Evolutionary conservation across 2,797 vertebrate genomes (phyloP), one percentile per base, ranked within the genome.

Genomic region (Sebastes flavidus): DNA sequence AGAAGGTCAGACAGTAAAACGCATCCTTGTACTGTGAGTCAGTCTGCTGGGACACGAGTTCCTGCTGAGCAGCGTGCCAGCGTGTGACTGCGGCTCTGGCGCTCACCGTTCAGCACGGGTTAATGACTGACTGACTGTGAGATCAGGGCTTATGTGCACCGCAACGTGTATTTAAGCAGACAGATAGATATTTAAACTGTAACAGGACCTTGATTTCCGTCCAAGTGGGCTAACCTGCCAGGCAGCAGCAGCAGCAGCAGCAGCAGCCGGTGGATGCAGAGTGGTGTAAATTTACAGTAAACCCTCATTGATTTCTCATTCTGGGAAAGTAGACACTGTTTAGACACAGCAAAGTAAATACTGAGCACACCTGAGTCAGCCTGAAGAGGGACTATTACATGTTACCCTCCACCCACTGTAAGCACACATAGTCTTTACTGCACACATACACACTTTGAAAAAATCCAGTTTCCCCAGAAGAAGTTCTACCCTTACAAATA

Each of bases 51-150:
- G 49, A 63, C 58, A 20, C 20, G 22, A 49, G 52, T 60, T 36
- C 60, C 54, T 42, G 29, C 25, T 25, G 34, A 38, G 63, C 32
- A 8, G 42, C 13, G 4, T 49, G 36, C 54, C 70, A 32, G 14
- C 34, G 6, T 13, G 55, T 71, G 72, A 67, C 24, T 4, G 67
- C 6, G 8, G 58, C 61, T 61, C 18, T 32, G 38, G 29, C 22
- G 0, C 49, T 75, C 8, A 3, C 18, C 16, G 49, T 20, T 67
- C 62, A 55, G 59, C 6, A 1, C 1, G 4, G 65, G 75, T 75
- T 78, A 72, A 78, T 69, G 62, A 78, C 62, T 54, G 66, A 83
- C 58, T 42, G 66, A 83, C 58, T 42, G 62, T 56, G 36, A 83
- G 32, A 61, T 46, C 38, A 56, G 49, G n/a, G 10, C 42, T 71